Percentiles rank a stretch among this genome's conserved stretches.
Evolutionary conservation across 2,888 invertebrate genomes (phyloP).

Genomic region (Hydrotaea diabolus): DNA sequence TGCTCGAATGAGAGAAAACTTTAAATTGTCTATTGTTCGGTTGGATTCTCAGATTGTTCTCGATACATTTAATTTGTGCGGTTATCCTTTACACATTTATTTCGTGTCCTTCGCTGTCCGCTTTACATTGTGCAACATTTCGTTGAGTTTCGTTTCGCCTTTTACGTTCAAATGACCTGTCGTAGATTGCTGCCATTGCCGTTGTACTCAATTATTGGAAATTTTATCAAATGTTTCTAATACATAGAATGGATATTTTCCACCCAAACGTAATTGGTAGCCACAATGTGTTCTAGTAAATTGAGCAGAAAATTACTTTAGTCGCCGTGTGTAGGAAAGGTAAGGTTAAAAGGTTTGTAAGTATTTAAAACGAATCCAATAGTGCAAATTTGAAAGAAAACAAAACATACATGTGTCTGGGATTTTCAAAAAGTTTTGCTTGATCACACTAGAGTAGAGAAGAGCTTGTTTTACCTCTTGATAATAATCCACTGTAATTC

Average conservation of each 20-base stretch:
- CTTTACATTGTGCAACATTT: constrained; percentile 39
- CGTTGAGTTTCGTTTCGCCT: constrained; percentile 65
- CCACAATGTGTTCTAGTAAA: constrained; percentile 80
- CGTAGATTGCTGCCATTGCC: neutral
- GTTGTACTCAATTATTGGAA: constrained; percentile 51
- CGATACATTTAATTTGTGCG: constrained; percentile 69
- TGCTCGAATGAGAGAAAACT: neutral
- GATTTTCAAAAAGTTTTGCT: no score
- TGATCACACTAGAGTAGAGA: no score
- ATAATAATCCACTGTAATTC: no score
- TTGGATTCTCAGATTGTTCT: constrained; percentile 25
- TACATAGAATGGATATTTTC: constrained; percentile 37
- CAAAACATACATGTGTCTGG: no score
- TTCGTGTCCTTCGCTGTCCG: constrained; percentile 30
- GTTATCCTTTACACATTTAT: constrained; percentile 65
- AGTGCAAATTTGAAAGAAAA: neutral
- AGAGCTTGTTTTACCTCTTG: no score
- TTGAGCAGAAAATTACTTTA: constrained; percentile 81
- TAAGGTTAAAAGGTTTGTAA: neutral
- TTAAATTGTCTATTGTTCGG: neutral
- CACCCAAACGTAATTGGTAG: constrained; percentile 79
- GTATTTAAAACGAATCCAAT: neutral
- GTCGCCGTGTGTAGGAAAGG: constrained; percentile 40
- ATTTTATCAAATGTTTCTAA: constrained; percentile 53
- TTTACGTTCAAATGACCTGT: constrained; percentile 33